Base-by-base conservation (phyloP, 1,140 invertebrate species). In the Campodea augens region DNA sequence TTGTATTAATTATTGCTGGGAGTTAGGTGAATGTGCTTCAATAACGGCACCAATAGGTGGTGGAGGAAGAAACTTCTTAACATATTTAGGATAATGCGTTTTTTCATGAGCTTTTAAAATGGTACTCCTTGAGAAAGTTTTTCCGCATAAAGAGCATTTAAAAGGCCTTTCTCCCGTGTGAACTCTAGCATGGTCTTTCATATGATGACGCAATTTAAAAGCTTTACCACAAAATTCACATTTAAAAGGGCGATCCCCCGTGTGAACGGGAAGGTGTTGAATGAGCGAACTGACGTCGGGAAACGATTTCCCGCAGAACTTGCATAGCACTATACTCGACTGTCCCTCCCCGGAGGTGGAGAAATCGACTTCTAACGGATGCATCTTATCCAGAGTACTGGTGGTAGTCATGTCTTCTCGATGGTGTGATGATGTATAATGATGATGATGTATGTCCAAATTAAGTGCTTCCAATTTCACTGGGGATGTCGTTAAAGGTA, bases 101-200 rank as follows among this genome's bases (percentile, higher is more conserved):
- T 89, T 88, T 63, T 88, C 83, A 64, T 89, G 85, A 52, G 83
- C 82, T 60, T 88, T 88, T 48, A 88, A 67, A 62, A 88, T 88
- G 41, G 84, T 87, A 43, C 81, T 85, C 49, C 83, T 70, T 40
- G 82, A 86, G 63, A 89, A 91, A 32, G 81, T 86, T 61, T 89
- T 90, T 41, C 82, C 83, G 61, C 87, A 90, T 46, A 88, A 66
- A 40, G 74, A 72, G 63, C 87, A 91, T 51, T 81, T 71, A 67
- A 89, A 91, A 3, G 85, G 86, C 47, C 85, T 69, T 61, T 89
- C 86, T 42, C 85, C 86, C 53, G 84, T 88, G 61, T 89, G 85
- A 43, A 88, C 84, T 55, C 83, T 75, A 65, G 82, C 86, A 63
- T 89, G 85, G 64, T 89, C 84, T 65, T 87, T 88, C 84, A 90